Base-by-base conservation (phyloP, 2,797 vertebrate genomes). In the Onychomys torridus region DNA sequence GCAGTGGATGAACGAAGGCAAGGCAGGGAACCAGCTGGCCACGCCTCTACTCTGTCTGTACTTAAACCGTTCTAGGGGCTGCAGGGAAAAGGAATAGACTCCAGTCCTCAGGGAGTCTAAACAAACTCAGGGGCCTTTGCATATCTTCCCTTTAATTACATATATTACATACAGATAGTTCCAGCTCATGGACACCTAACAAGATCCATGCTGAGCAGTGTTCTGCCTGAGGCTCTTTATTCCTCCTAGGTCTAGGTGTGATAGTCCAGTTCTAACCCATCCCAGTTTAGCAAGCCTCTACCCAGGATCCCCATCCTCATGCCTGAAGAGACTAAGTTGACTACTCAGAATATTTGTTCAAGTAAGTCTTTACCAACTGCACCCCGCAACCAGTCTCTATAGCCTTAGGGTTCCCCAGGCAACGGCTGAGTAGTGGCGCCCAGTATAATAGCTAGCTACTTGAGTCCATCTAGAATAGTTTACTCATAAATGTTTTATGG, bases 401-500 rank as follows among this genome's bases (percentile, higher is more conserved):
- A 91, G 71, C 57, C 43, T 34, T 81, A 27, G 37, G 16, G n/a
- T 86, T 93, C 73, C 52, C 21, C 13, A 52, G 81, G 34, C 85
- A 78, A 32, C 32, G 5, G 32, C 1, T 87, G 17, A 49, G 57
- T 19, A 29, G 5, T 84, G 43, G 19, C 27, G 21, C n/a, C 84
- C 9, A 7, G 49, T 5, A 55, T 14, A n/a, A 34, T 52, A 34
- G 73, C 91, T 32, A 37, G 23, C 63, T 9, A 5, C 37, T 25
- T 34, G 32, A 32, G 67, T 14, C 40, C 59, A 46, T 63, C 43
- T 49, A 79, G 49, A 78, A 82, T 2, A 82, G 90, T 67, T 92
- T 90, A 57, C 29, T 82, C 55, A 59, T 82, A 95, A 95, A 84
- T 92, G 78, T 40, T 97, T 97, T 93, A 87, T 86, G 82, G 78